phyloP scores from a whole-genome alignment of 2,888 invertebrate species.

The Prostheceraeus crozeri region DNA sequence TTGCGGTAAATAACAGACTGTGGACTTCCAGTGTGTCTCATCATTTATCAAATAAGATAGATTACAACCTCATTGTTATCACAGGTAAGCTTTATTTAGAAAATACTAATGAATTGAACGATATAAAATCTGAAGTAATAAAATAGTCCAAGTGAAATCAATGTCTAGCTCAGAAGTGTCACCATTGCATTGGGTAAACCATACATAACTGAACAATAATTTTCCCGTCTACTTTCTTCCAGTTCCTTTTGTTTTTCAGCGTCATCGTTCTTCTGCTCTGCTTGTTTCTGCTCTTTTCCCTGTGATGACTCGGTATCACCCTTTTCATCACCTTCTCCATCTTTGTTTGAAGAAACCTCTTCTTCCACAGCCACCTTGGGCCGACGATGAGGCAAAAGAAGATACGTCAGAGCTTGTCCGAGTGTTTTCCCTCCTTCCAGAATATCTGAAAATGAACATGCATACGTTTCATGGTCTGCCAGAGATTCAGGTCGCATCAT shows the following conservation, averaged over 20 bases:
- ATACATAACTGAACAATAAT: constrained; percentile 55
- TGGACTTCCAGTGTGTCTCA: no score
- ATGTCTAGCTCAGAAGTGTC: constrained; percentile 43
- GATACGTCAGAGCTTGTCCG: constrained; percentile 47
- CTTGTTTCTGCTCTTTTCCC: constrained; percentile 39
- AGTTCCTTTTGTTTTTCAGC: constrained; percentile 26
- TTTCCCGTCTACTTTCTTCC: no score
- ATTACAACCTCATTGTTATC: no score
- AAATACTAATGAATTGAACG: no score
- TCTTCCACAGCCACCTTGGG: constrained; percentile 43
- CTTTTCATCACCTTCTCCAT: no score
- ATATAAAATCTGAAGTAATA: no score
- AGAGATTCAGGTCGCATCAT: not conserved
- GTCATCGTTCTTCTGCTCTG: not conserved
- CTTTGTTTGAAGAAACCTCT: no score
- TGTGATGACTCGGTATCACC: no score
- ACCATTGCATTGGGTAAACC: constrained; percentile 54
- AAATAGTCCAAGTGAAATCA: no score
- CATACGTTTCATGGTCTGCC: not conserved
- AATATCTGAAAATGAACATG: constrained; percentile 45
- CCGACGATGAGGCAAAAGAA: constrained; percentile 44
- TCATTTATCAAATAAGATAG: no score
- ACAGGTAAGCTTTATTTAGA: no score
- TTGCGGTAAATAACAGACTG: no score
- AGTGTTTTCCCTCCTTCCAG: constrained; percentile 49